Percentiles rank a stretch among this genome's conserved stretches.
Conservation (phyloP, 2,797 vertebrate species). For the Catamblyrhynchus diadema region DNA sequence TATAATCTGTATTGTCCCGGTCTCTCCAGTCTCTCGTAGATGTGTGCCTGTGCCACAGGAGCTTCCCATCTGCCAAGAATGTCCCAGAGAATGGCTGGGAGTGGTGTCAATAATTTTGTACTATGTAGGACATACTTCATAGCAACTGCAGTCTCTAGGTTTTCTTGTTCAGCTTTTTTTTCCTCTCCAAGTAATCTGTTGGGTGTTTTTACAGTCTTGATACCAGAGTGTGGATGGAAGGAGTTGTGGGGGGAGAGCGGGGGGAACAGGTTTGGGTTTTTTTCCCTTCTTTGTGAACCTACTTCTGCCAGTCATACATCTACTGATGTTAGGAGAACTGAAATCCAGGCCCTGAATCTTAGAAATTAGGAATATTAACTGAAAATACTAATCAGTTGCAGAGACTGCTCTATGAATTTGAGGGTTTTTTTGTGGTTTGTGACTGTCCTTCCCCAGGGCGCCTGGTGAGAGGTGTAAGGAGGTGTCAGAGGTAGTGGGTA, state of each 20-base stretch:
- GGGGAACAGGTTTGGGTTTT: accelerated
- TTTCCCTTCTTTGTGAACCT: not conserved
- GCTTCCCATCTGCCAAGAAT: not conserved
- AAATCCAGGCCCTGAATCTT: not conserved
- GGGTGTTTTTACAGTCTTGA: not conserved
- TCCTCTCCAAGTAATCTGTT: not conserved
- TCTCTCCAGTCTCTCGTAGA: not conserved
- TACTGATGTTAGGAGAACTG: not conserved
- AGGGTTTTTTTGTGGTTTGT: not conserved
- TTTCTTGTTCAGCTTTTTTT: not conserved
- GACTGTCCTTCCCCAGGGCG: not conserved
- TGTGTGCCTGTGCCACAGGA: not conserved
- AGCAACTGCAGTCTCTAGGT: not conserved
- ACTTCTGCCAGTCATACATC: not conserved
- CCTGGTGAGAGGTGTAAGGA: not conserved
- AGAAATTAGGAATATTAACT: not conserved
- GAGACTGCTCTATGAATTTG: not conserved
- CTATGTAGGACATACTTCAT: not conserved
- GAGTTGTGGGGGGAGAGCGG: accelerated
- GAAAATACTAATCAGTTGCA: not conserved
- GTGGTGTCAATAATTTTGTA: not conserved
- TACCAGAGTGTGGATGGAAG: not conserved
- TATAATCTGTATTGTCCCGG: accelerated
- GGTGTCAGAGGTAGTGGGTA: not conserved
- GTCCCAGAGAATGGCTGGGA: not conserved